A percentile compares a stretch with the other conserved stretches of the same genome.
Evolutionary conservation across 2,797 vertebrate genomes (phyloP).

Genomic region (Sebastes nivosus): DNA sequence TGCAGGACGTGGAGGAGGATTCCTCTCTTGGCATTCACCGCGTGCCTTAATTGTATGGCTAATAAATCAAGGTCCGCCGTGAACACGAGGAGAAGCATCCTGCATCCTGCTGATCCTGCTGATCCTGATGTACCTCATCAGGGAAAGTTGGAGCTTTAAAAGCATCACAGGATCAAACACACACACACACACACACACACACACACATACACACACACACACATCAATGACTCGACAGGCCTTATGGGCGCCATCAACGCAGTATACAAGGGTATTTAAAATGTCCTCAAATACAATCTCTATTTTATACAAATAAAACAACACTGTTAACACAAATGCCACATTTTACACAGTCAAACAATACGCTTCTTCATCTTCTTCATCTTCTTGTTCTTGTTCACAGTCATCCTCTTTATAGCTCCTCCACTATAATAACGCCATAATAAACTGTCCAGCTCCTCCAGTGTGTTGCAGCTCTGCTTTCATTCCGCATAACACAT

Average conservation of each 20-base stretch:
- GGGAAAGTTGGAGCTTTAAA: slow-evolving; percentile 1
- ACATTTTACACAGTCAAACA: neutral
- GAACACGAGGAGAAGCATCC: slow-evolving; percentile 92
- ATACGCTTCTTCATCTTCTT: neutral
- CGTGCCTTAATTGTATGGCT: slow-evolving; percentile 95
- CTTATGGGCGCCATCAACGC: slow-evolving; percentile 4
- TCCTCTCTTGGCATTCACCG: slow-evolving; percentile 96
- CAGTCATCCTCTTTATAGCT: neutral
- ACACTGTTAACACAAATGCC: neutral
- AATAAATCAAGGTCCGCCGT: slow-evolving; percentile 95
- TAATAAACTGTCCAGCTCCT: neutral
- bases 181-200: neutral
- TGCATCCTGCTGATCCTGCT: neutral
- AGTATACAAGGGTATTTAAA: neutral
- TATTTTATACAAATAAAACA: neutral
- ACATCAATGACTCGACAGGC: neutral
- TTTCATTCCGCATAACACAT: slow-evolving; percentile 24
- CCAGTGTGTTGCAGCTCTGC: slow-evolving; percentile 1
- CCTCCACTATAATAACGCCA: neutral
- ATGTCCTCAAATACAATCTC: neutral
- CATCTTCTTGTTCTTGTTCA: neutral
- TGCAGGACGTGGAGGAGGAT: slow-evolving; percentile 31
- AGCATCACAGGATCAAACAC: neutral
- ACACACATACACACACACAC: neutral
- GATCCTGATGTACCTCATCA: slow-evolving; percentile 53